Evolutionary conservation across 2,888 invertebrate genomes (phyloP).

Genomic region (Sympetrum striolatum): DNA sequence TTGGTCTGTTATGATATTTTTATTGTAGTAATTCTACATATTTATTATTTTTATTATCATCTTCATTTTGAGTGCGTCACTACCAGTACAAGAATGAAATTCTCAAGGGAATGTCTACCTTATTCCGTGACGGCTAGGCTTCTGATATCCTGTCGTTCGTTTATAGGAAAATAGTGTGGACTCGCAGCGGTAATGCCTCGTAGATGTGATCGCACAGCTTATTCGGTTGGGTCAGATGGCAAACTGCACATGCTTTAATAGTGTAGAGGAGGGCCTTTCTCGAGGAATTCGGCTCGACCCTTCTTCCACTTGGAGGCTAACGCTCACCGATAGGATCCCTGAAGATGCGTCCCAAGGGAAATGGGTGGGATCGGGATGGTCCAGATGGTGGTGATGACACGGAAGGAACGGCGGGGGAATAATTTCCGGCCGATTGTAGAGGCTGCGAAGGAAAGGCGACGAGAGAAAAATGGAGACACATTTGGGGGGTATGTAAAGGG

Average conservation of each 20-base stretch:
- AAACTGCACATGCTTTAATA: neutral
- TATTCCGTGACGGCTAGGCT: no score
- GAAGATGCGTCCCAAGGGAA: neutral
- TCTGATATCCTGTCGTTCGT: no score
- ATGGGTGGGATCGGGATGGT: neutral
- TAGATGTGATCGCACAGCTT: neutral
- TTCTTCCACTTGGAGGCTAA: neutral
- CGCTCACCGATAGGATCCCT: neutral
- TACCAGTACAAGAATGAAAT: no score
- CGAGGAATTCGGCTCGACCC: neutral
- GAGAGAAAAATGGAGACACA: neutral
- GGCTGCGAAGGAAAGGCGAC: neutral
- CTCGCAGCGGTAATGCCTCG: no score
- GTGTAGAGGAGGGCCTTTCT: neutral
- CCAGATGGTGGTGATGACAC: neutral
- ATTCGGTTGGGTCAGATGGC: neutral
- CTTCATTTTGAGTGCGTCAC: no score
- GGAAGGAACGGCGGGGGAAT: neutral
- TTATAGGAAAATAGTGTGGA: no score
- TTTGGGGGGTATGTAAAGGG: neutral
- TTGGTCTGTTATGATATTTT: no score
- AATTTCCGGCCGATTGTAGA: neutral
- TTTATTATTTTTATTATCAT: no score
- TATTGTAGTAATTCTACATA: no score
- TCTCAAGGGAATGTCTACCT: no score